Evolutionary conservation across 2,113 vertebrate species (phyloP), one percentile per base, ranked within the genome.

Genomic region (Rhea americana): DNA sequence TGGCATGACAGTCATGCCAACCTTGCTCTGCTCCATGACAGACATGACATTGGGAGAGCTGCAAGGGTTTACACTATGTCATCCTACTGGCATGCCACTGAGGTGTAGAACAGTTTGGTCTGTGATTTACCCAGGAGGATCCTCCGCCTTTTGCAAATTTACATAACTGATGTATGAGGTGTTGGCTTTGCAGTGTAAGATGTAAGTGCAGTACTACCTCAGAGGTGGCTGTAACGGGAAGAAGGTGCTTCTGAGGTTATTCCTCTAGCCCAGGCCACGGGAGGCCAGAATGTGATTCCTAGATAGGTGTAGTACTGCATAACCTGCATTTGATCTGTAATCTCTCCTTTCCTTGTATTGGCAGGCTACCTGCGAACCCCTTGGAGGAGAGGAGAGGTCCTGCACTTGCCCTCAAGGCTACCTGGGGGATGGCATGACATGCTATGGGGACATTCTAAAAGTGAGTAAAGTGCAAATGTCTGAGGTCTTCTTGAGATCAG

Each of bases 301-400:
- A 63, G 32, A 2, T 39, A 15, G 48, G 5, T 51, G 15, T 82
- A n/a, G 43, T 13, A 15, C 59, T 68, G 35, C 51, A 61, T n/a
- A 72, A 45, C 19, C n/a, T 13, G 1, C 45, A 35, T 74, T 61
- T 92, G 58, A 70, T 53, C 78, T 84, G 55, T 66, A 18, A 26
- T 90, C 62, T 80, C 53, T 66, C 28, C 20, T 92, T 47, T 63
- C n/a, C 56, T 80, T 65, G 9, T 84, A 8, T 67, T 85, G 72
- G 61, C 90, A 99, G 99, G 99, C 99, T n/a, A 94, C 35, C 0
- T 99, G 99, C 96, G 77, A 91, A 73, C 71, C 93, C 41, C 96
- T 96, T 4, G 94, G 94, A 3, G 96, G 91, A 41, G 98, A 97
- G 30, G 93, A 97, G 63, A 97, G 97, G 68, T 94, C 96, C 79